phyloP scores from a whole-genome alignment of 2,888 invertebrate species.

The Macaria notata region DNA sequence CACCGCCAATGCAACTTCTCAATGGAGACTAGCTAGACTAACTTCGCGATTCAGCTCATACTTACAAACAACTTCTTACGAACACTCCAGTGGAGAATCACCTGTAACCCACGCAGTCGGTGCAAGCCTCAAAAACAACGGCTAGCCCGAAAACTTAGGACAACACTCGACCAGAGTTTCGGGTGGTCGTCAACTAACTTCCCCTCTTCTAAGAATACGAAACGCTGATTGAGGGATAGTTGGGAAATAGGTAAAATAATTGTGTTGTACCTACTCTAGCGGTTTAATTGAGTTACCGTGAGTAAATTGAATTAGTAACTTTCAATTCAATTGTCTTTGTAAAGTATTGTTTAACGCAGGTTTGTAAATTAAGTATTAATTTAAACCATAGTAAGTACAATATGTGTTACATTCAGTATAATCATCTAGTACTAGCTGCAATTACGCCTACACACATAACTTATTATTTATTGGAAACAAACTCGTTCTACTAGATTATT shows the following conservation, averaged over 20 bases:
- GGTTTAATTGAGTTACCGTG: constrained; percentile 1
- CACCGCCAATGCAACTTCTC: constrained; percentile 59
- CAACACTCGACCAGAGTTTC: constrained; percentile 46
- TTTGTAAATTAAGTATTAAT: too few species aligned
- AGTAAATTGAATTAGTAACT: constrained; percentile 1
- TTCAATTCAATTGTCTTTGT: background rate
- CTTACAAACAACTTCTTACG: constrained; percentile 53
- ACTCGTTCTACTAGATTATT: too few species aligned
- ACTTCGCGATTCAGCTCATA: constrained; percentile 63
- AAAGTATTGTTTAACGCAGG: too few species aligned
- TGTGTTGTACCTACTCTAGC: constrained; percentile 2
- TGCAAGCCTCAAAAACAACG: constrained; percentile 56
- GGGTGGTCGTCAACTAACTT: constrained; percentile 43
- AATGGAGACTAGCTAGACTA: constrained; percentile 59
- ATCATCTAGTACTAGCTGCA: too few species aligned
- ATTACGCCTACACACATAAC: too few species aligned
- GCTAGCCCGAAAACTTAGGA: constrained; percentile 54
- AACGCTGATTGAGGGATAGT: constrained; percentile 22
- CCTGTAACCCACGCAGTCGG: constrained; percentile 45
- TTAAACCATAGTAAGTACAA: too few species aligned
- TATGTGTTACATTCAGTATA: too few species aligned
- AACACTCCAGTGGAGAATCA: constrained; percentile 59
- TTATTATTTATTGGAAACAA: too few species aligned
- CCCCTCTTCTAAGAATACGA: constrained; percentile 36
- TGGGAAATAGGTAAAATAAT: constrained; percentile 13